Conservation (phyloP, 2,888 invertebrate genomes). For the Stomorhina lunata region DNA sequence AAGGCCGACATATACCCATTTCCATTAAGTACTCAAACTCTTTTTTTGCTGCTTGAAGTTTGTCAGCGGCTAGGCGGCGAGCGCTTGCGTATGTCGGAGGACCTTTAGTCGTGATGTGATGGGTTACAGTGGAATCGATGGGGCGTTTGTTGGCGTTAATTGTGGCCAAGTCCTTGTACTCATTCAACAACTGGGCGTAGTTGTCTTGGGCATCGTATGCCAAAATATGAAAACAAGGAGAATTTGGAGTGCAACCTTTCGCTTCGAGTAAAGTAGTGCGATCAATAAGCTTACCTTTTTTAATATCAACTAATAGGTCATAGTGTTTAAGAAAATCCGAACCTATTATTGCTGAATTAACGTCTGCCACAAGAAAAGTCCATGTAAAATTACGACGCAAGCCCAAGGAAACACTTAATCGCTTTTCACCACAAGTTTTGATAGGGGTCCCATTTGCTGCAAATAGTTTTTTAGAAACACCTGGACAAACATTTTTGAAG, state of each 20-base stretch:
- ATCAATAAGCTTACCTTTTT: constrained; percentile 35
- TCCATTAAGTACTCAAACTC: constrained; percentile 56
- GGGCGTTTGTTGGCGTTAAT: constrained; percentile 5
- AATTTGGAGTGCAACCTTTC: neutral
- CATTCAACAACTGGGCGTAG: neutral
- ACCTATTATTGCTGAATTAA: neutral
- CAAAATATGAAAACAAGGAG: constrained; percentile 8
- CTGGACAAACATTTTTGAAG: too few relatives aligned
- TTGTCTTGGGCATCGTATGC: constrained; percentile 22
- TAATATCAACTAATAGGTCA: neutral
- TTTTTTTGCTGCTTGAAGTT: constrained; percentile 50
- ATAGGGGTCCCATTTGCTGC: too few relatives aligned
- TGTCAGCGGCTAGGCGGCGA: constrained; percentile 19
- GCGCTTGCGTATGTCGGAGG: neutral
- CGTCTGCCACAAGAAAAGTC: neutral
- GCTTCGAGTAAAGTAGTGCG: constrained; percentile 4
- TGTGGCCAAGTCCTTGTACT: neutral
- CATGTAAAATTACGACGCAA: too few relatives aligned
- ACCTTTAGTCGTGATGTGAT: constrained; percentile 15
- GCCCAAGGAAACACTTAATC: too few relatives aligned
- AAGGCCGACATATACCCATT: constrained; percentile 53
- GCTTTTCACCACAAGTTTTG: too few relatives aligned
- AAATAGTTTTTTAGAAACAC: too few relatives aligned
- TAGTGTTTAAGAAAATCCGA: neutral
- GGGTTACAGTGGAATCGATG: neutral